Evolutionary conservation across 2,797 vertebrate genomes (phyloP).

Genomic region (Poeciliopsis paucimaculata): DNA sequence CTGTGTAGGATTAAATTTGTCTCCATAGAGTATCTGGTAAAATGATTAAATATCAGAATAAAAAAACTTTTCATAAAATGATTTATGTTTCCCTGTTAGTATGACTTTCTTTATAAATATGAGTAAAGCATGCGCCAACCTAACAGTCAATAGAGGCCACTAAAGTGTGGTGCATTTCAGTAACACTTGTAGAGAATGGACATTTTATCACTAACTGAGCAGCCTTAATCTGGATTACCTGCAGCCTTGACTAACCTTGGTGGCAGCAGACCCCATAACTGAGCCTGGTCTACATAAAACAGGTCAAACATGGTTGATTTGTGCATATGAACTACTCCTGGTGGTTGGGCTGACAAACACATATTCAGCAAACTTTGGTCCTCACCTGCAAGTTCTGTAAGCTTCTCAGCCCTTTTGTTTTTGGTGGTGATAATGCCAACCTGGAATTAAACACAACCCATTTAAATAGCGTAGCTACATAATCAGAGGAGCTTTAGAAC

Average conservation of each 20-base stretch:
- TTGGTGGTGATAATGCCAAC: constrained; percentile 94
- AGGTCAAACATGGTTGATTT: neutral
- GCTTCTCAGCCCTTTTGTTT: constrained; percentile 95
- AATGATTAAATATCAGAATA: neutral
- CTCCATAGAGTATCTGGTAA: neutral
- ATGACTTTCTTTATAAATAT: neutral
- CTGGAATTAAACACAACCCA: constrained; percentile 67
- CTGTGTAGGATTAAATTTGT: neutral
- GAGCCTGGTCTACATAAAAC: neutral
- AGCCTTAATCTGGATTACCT: neutral
- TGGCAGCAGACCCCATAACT: neutral
- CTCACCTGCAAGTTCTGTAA: constrained; percentile 95
- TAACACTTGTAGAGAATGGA: neutral
- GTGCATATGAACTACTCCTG: neutral
- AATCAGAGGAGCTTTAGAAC: neutral
- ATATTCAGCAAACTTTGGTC: neutral
- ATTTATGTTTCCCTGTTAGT: neutral
- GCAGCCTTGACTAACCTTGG: neutral
- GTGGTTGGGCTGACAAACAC: neutral
- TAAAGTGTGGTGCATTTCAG: neutral
- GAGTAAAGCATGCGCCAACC: neutral
- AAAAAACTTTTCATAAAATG: neutral
- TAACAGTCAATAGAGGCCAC: neutral
- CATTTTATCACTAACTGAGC: too few species aligned
- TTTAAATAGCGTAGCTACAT: neutral